Conservation (phyloP, 2,888 invertebrate species). For the Myathropa florea region DNA sequence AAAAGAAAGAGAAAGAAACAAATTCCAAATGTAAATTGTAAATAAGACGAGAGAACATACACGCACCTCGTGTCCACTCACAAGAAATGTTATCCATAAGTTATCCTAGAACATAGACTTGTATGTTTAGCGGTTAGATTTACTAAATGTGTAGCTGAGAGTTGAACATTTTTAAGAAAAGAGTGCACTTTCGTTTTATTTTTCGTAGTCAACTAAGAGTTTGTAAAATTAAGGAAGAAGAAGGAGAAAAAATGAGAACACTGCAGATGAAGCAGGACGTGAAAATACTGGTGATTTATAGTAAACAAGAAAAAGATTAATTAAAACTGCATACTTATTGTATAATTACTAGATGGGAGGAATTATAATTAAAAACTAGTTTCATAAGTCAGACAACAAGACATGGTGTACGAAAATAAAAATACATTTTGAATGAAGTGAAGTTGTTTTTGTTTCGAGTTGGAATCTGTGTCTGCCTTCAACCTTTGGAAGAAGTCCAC, state of each 20-base stretch:
- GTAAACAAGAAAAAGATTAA: slow-evolving; percentile 23
- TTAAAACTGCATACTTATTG: slow-evolving; percentile 10
- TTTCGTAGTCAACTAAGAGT: slow-evolving; percentile 12
- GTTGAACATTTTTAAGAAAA: not conserved
- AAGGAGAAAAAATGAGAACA: not conserved
- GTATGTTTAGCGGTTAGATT: slow-evolving; percentile 14
- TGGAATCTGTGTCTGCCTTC: not conserved
- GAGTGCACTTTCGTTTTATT: not conserved
- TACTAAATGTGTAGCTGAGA: slow-evolving; percentile 33
- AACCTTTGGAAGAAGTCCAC: too few species aligned
- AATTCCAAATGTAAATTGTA: slow-evolving; percentile 43
- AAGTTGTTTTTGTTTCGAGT: not conserved
- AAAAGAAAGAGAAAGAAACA: not conserved
- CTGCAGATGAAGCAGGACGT: slow-evolving; percentile 20
- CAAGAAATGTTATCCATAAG: not conserved
- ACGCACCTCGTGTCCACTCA: not conserved
- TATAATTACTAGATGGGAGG: slow-evolving; percentile 8
- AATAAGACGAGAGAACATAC: slow-evolving; percentile 10
- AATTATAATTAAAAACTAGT: slow-evolving; percentile 31
- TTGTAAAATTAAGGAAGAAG: slow-evolving; percentile 7
- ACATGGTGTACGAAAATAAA: slow-evolving; percentile 28
- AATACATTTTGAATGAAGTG: slow-evolving; percentile 55
- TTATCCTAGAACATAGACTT: slow-evolving; percentile 7
- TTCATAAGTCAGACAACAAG: slow-evolving; percentile 11
- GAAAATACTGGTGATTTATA: slow-evolving; percentile 62